These are phyloP conservation scores for Stomorhina lunata DNA, from an alignment of 2,888 invertebrate species.

Conservation along the genomic window DNA sequence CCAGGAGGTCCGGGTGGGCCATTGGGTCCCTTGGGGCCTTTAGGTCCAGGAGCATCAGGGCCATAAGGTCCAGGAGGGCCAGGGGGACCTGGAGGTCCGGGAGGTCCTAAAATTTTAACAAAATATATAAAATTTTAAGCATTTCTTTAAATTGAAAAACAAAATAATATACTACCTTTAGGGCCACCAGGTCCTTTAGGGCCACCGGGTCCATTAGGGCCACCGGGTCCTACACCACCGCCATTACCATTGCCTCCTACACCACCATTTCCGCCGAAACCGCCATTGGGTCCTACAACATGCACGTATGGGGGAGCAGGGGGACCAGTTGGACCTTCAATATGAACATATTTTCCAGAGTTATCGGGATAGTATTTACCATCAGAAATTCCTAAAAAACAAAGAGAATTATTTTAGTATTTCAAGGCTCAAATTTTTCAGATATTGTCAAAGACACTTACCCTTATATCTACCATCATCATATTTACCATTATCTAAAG, in stretches of 20 bases:
- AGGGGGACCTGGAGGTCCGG: slow-evolving; percentile 67
- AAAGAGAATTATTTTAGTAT: neutral
- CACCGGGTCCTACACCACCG: slow-evolving; percentile 76
- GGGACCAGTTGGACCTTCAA: slow-evolving; percentile 79
- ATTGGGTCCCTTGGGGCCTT: slow-evolving; percentile 68
- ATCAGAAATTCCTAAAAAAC: slow-evolving; percentile 69
- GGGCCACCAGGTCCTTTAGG: slow-evolving; percentile 73
- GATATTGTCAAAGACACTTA: slow-evolving; percentile 65
- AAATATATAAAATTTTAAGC: too few relatives aligned
- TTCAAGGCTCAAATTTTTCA: fast-evolving
- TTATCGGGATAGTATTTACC: slow-evolving; percentile 78
- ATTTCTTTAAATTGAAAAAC: too few relatives aligned
- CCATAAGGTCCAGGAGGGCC: slow-evolving; percentile 55
- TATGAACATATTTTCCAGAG: slow-evolving; percentile 77
- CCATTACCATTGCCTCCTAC: slow-evolving; percentile 72
- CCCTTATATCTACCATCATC: slow-evolving; percentile 71
- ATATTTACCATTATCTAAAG: slow-evolving; percentile 74
- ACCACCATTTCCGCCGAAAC: slow-evolving; percentile 74
- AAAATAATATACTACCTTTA: too few relatives aligned
- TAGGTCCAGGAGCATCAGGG: slow-evolving; percentile 74
- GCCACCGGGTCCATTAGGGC: slow-evolving; percentile 75
- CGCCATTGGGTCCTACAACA: slow-evolving; percentile 76
- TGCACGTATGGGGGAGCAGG: slow-evolving; percentile 77
- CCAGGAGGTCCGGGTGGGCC: slow-evolving; percentile 63
- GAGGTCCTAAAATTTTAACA: slow-evolving; percentile 74